Evolutionary conservation across 30 jellyfish, hydroid and myxozoan genomes (phyloP).

Genomic region (Rhopilema esculentum): DNA sequence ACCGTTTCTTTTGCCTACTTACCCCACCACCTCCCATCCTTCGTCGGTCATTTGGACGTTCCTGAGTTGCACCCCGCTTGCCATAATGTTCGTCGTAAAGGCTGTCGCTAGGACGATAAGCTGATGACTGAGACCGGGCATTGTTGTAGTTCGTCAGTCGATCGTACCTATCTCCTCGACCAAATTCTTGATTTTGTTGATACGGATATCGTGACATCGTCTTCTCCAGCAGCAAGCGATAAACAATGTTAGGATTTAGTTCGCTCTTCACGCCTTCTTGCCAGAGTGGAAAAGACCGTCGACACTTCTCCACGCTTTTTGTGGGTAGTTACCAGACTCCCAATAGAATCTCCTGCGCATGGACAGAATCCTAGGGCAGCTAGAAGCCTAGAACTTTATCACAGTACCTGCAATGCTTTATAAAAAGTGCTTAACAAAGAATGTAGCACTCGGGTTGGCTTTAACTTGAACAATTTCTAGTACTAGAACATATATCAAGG

Average conservation of each 20-base stretch:
- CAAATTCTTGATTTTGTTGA: conserved; percentile 58
- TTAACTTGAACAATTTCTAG: no score
- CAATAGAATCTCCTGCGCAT: background rate
- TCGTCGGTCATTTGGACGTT: conserved; percentile 49
- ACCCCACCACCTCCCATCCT: conserved; percentile 57
- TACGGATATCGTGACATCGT: conserved; percentile 56
- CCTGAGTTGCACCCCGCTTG: conserved; percentile 27
- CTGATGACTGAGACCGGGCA: conserved; percentile 10
- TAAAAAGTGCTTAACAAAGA: no score
- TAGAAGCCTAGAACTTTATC: no score
- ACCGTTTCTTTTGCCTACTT: conserved; percentile 8
- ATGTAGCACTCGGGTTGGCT: no score
- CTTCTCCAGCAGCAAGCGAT: background rate
- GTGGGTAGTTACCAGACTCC: background rate
- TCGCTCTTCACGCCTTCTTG: background rate
- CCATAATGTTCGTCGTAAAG: conserved; percentile 72
- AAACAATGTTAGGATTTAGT: background rate
- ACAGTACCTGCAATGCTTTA: no score
- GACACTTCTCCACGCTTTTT: background rate
- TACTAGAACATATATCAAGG: no score
- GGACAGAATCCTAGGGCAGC: background rate
- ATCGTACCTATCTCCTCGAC: conserved; percentile 64
- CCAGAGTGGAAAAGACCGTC: background rate
- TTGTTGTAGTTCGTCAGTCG: conserved; percentile 51
- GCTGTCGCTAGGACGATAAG: conserved; percentile 40